These are phyloP conservation scores for Jordanella pulchra DNA, from an alignment of 2,797 vertebrate species.

Conservation along the genomic window DNA sequence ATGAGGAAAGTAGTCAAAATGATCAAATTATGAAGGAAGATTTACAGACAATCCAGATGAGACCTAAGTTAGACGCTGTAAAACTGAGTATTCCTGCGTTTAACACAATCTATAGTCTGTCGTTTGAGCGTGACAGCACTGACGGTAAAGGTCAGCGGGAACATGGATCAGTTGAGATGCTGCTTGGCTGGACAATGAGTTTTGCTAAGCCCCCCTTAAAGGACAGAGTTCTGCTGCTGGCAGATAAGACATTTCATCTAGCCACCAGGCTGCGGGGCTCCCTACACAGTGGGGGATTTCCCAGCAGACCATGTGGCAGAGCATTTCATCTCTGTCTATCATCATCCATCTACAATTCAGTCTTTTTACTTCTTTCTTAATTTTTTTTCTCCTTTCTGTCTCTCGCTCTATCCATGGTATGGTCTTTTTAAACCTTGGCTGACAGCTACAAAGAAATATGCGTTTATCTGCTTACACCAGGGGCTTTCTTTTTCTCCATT, in stretches of 20 bases:
- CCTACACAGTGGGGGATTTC: conserved; percentile 74
- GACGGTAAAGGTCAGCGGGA: conserved; percentile 79
- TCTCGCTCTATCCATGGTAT: conserved; percentile 42
- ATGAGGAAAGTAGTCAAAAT: conserved; percentile 19
- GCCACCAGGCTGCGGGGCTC: conserved; percentile 64
- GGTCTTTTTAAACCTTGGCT: conserved; percentile 54
- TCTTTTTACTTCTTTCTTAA: conserved; percentile 35
- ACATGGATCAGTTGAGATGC: conserved; percentile 78
- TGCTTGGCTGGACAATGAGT: conserved; percentile 78
- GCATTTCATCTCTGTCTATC: conserved; percentile 59
- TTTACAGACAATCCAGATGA: neutral
- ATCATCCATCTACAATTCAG: conserved; percentile 48
- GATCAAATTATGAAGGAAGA: conserved; percentile 1
- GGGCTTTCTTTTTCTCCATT: conserved; percentile 11
- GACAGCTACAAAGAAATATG: conserved; percentile 50
- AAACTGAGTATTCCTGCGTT: conserved; percentile 53
- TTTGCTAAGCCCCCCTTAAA: conserved; percentile 72
- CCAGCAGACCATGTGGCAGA: conserved; percentile 71
- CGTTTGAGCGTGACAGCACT: conserved; percentile 51
- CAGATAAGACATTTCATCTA: conserved; percentile 82
- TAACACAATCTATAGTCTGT: conserved; percentile 63
- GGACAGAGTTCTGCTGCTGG: conserved; percentile 79
- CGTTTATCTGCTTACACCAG: conserved; percentile 37
- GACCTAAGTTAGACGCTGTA: conserved; percentile 13
- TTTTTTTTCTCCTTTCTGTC: conserved; percentile 35